Evolutionary conservation across 2,113 vertebrate genomes (phyloP).

Genomic region (Tamias sibiricus): DNA sequence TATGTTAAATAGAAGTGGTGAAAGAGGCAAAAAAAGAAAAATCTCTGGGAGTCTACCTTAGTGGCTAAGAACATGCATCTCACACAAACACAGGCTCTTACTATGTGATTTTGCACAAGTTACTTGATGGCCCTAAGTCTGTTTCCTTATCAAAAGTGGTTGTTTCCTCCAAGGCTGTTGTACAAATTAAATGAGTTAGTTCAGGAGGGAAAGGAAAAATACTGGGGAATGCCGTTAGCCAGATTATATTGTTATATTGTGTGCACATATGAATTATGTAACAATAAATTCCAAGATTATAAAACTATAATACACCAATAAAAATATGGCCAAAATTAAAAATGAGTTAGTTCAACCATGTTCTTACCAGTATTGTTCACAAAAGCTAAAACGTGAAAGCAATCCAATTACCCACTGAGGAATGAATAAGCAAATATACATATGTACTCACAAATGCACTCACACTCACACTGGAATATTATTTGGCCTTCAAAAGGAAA

Average conservation of each 20-base stretch:
- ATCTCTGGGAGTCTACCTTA: too few species aligned
- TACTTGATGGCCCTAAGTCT: not conserved
- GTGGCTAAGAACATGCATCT: not conserved
- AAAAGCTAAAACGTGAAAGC: not conserved
- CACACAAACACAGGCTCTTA: not conserved
- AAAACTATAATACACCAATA: too few species aligned
- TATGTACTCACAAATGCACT: too few species aligned
- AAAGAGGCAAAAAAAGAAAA: constrained; percentile 2
- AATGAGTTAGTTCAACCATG: too few species aligned
- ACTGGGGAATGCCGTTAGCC: too few species aligned
- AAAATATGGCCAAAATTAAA: too few species aligned
- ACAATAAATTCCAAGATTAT: too few species aligned
- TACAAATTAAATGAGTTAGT: constrained; percentile 21
- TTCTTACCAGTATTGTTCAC: not conserved
- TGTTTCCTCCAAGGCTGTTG: not conserved
- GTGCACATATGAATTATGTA: too few species aligned
- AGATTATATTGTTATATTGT: too few species aligned
- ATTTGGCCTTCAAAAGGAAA: not conserved
- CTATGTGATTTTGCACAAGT: not conserved
- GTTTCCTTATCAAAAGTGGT: not conserved
- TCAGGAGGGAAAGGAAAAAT: too few species aligned
- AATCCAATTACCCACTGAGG: not conserved
- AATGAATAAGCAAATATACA: not conserved
- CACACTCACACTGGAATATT: not conserved
- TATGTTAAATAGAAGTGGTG: too few species aligned